Evolutionary conservation across 2,888 invertebrate genomes (phyloP).

Genomic region (Drosophila subsilvestris): DNA sequence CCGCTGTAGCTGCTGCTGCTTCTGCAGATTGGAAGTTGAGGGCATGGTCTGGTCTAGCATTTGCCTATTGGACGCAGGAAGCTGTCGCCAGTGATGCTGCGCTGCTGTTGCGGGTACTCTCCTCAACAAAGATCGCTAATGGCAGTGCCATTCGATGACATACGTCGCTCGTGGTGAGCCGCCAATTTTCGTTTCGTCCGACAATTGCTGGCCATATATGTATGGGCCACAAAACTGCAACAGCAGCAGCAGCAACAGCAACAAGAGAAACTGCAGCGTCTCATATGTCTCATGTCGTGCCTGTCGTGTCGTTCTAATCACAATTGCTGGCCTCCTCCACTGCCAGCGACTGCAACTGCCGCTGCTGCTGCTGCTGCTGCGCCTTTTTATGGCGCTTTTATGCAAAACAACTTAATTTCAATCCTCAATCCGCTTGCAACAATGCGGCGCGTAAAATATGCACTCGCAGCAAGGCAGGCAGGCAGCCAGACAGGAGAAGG

Average conservation of each 20-base stretch:
- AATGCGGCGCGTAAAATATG: slow-evolving; percentile 76
- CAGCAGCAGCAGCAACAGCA: slow-evolving; percentile 12
- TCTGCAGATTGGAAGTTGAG: slow-evolving; percentile 16
- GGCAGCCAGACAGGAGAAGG: slow-evolving; percentile 1
- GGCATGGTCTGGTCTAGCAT: slow-evolving; percentile 57
- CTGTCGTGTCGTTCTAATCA: slow-evolving; percentile 80
- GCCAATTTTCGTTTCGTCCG: slow-evolving; percentile 66
- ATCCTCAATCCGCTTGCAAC: slow-evolving; percentile 50
- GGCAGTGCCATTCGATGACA: slow-evolving; percentile 79
- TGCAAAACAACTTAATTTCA: slow-evolving; percentile 80
- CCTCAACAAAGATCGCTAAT: slow-evolving; percentile 64
- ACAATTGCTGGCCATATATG: slow-evolving; percentile 79
- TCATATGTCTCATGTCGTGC: slow-evolving; percentile 79
- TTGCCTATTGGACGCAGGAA: slow-evolving; percentile 69
- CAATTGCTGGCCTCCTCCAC: slow-evolving; percentile 55
- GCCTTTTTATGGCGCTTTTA: slow-evolving; percentile 80
- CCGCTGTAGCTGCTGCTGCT: slow-evolving; percentile 39
- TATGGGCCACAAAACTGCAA: slow-evolving; percentile 41
- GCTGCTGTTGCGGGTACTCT: slow-evolving; percentile 12
- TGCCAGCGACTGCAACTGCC: slow-evolving; percentile 14
- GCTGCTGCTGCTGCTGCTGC: slow-evolving; percentile 56
- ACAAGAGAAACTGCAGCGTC: slow-evolving; percentile 43
- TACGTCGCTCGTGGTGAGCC: slow-evolving; percentile 80
- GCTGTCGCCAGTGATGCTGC: slow-evolving; percentile 29
- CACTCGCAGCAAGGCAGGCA: slow-evolving; percentile 51